Base-by-base conservation (phyloP, 1,140 invertebrate genomes). In the Drosophila triauraria region DNA sequence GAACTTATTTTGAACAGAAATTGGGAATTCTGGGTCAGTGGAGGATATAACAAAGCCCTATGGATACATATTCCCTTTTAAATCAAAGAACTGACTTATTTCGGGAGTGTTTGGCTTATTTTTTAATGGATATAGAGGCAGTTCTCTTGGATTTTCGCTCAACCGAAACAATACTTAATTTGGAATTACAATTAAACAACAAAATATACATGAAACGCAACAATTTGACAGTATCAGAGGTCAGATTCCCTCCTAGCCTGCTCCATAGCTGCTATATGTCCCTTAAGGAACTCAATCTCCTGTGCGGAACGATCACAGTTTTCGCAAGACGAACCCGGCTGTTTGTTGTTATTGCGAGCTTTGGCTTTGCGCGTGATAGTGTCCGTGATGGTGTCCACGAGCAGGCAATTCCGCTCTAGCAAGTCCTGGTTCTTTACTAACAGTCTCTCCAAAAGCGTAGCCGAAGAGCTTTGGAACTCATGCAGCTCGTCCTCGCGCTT, bases 371-470 rank as follows among this genome's bases (percentile, higher is more conserved):
- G 20, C 20, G 20, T 20, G 20, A 20, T 20, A 20, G 20, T 20
- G 20, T 20, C 20, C 20, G 40, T 42, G 2, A 81, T 46, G 4
- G 77, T 50, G 4, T 58, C 17, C 10, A 77, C 13, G 0, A 84
- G 50, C 1, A 63, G 23, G 7, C 32, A 12, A 5, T 87, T 87
- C 5, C 58, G 79, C 5, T 30, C 6, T 3, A 57, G 65, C 0
- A 86, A 53, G 1, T 87, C 79, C 9, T 53, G 57, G 32, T 86
- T 86, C 17, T 76, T 48, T 20, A 5, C 3, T 0, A 78, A 6
- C 10, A 86, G 43, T 6, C 81, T 43, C 2, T 83, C 60, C 42
- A 7, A 65, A 12, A 2, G 42, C 15, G 30, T 51, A 57, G 0
- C 75, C 15, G 83, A 74, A 8, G 61, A 43, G 8, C 51, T 76